These are phyloP conservation scores for Alviniconcha strummeri DNA, from an alignment of 2,888 invertebrate species.

Conservation along the genomic window DNA sequence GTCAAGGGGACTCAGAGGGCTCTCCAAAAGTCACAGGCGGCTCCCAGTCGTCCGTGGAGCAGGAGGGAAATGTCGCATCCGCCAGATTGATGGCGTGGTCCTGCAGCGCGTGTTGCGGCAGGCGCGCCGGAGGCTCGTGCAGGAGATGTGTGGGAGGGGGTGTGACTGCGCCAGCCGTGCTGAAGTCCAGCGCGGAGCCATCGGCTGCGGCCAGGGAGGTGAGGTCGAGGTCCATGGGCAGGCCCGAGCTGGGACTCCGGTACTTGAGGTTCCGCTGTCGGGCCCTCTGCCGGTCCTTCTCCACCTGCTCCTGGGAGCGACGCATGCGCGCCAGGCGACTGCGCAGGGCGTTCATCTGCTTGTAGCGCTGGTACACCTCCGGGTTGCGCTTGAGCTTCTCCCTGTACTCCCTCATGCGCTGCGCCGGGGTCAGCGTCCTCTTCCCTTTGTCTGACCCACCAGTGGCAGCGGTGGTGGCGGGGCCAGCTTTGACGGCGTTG, in stretches of 20 bases:
- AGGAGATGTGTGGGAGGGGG: conserved; percentile 16
- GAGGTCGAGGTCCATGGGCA: conserved; percentile 20
- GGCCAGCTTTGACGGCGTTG: neutral
- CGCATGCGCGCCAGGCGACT: conserved; percentile 33
- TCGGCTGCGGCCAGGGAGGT: conserved; percentile 17
- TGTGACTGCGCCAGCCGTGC: conserved; percentile 1
- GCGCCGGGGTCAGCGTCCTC: conserved; percentile 24
- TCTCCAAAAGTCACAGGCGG: conserved; percentile 24
- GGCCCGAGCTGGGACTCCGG: neutral
- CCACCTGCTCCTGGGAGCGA: conserved; percentile 31
- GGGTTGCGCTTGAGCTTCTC: conserved; percentile 33
- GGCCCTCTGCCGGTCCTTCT: conserved; percentile 26
- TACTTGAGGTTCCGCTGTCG: conserved; percentile 23
- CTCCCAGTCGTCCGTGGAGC: conserved; percentile 22
- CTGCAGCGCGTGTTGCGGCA: neutral
- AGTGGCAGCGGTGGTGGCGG: neutral
- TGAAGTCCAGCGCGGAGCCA: conserved; percentile 23
- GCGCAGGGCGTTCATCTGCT: conserved; percentile 34
- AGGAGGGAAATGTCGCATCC: conserved; percentile 4
- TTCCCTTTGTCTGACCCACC: neutral
- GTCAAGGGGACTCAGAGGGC: conserved; percentile 3
- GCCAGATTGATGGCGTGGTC: neutral
- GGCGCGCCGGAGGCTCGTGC: conserved; percentile 13
- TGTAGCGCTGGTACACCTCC: conserved; percentile 35
- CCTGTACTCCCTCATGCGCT: conserved; percentile 33